Evolutionary conservation across 1,140 invertebrate genomes (phyloP).

Genomic region (Oryzaephilus surinamensis): DNA sequence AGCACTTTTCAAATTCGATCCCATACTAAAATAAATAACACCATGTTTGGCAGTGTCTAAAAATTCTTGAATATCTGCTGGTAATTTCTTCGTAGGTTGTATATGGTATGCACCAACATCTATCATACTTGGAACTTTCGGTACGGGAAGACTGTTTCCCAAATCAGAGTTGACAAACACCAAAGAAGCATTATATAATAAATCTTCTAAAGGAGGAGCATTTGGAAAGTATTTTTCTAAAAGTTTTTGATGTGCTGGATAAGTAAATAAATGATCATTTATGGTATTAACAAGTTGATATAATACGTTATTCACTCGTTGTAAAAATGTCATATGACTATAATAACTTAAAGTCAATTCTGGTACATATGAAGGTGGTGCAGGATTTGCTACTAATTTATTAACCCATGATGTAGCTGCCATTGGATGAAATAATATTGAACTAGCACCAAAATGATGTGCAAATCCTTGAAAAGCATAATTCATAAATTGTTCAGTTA

Average conservation of each 20-base stretch:
- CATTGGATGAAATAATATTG: constrained; percentile 27
- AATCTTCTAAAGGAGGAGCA: constrained; percentile 37
- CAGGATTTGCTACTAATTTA: constrained; percentile 32
- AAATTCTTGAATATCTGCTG: constrained; percentile 27
- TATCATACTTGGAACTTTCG: too few relatives aligned
- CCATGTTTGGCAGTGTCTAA: too few relatives aligned
- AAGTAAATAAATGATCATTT: constrained; percentile 19
- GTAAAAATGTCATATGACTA: constrained; percentile 2
- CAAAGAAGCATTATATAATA: constrained; percentile 40
- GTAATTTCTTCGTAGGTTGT: too few relatives aligned
- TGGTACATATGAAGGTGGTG: constrained; percentile 34
- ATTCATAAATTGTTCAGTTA: constrained; percentile 35
- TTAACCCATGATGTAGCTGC: constrained; percentile 32
- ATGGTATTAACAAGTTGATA: constrained; percentile 33
- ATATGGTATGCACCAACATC: too few relatives aligned
- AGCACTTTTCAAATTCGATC: too few relatives aligned
- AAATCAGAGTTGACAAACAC: constrained; percentile 32
- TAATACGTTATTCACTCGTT: neutral
- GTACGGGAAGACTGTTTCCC: too few relatives aligned
- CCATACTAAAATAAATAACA: constrained; percentile 20
- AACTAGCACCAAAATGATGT: constrained; percentile 32
- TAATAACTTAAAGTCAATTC: constrained; percentile 24
- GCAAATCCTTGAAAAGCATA: constrained; percentile 35
- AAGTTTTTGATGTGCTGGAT: constrained; percentile 22
- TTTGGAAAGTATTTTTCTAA: constrained; percentile 32